Evolutionary conservation across 2,797 vertebrate species (phyloP).

Genomic region (Schizothorax lantsangensis): DNA sequence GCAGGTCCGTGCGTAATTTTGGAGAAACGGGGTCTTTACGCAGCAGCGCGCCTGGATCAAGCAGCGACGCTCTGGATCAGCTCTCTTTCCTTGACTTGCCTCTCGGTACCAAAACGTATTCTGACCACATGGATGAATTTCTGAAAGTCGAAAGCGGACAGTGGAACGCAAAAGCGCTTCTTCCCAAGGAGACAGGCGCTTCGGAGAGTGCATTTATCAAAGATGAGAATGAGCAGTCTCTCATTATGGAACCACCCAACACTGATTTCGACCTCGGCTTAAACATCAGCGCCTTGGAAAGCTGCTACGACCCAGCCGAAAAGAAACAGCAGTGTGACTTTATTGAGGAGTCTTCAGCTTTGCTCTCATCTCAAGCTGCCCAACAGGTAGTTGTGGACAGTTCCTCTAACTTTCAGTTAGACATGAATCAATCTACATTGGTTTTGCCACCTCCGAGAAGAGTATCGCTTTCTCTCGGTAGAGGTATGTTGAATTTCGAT

Average conservation of each 20-base stretch:
- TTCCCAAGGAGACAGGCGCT: constrained; percentile 39
- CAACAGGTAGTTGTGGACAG: constrained; percentile 54
- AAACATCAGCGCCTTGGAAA: constrained; percentile 62
- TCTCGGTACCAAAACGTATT: constrained; percentile 57
- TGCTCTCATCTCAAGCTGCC: constrained; percentile 33
- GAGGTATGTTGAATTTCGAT: constrained; percentile 61
- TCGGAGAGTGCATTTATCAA: constrained; percentile 72
- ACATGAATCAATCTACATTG: constrained; percentile 66
- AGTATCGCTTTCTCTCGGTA: constrained; percentile 51
- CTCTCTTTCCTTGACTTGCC: constrained; percentile 56
- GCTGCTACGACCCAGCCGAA: constrained; percentile 60
- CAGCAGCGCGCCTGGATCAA: constrained; percentile 49
- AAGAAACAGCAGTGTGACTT: constrained; percentile 64
- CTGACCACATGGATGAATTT: constrained; percentile 63
- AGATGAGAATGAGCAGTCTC: constrained; percentile 73
- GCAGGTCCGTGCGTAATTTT: constrained; percentile 68
- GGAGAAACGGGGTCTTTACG: constrained; percentile 60
- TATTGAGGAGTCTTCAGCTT: constrained; percentile 53
- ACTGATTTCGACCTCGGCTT: constrained; percentile 63
- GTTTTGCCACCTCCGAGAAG: constrained; percentile 55
- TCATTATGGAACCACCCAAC: constrained; percentile 67
- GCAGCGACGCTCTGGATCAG: constrained; percentile 52
- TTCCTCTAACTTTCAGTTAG: constrained; percentile 66
- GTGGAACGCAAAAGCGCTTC: constrained; percentile 68
- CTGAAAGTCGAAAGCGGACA: constrained; percentile 63